A percentile compares a stretch with the other conserved stretches of the same genome.
phyloP scores from a whole-genome alignment of 2,113 vertebrate species.

The Chlorocebus sabaeus region DNA sequence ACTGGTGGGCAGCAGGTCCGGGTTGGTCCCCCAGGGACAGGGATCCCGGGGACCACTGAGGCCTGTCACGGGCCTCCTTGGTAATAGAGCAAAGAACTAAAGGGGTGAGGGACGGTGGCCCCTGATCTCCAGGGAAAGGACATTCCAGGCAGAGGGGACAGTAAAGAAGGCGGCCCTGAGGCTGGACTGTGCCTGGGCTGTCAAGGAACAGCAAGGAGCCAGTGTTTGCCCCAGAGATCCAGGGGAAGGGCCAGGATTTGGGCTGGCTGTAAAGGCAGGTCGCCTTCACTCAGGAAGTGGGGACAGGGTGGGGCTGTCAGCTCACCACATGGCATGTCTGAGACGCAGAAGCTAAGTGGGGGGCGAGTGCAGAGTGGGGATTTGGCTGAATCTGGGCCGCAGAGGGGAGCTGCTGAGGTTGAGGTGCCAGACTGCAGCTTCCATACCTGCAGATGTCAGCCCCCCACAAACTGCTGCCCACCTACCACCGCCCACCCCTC shows the following conservation, averaged over 20 bases:
- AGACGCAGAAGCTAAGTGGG: not conserved
- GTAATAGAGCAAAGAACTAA: not conserved
- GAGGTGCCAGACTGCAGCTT: not conserved
- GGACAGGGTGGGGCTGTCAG: not conserved
- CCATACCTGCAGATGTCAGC: not conserved
- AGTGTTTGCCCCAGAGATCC: not conserved
- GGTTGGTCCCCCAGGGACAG: not conserved
- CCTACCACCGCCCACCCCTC: not conserved
- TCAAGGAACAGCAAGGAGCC: not conserved
- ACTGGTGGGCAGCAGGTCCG: not conserved
- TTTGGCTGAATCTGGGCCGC: accelerated
- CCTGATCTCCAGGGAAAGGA: not conserved
- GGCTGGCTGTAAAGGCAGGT: not conserved
- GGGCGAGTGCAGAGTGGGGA: accelerated
- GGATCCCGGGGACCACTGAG: accelerated
- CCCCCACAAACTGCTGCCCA: accelerated
- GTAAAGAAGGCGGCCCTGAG: not conserved
- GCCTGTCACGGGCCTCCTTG: not conserved
- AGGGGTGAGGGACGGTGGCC: accelerated
- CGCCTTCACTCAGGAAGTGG: not conserved
- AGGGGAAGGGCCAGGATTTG: not conserved
- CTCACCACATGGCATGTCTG: accelerated
- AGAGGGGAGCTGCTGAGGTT: not conserved
- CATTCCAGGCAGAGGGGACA: not conserved
- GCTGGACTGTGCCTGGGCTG: not conserved